Evolutionary conservation across 2,113 vertebrate species (phyloP).

Genomic region (Rhodinocichla rosea): DNA sequence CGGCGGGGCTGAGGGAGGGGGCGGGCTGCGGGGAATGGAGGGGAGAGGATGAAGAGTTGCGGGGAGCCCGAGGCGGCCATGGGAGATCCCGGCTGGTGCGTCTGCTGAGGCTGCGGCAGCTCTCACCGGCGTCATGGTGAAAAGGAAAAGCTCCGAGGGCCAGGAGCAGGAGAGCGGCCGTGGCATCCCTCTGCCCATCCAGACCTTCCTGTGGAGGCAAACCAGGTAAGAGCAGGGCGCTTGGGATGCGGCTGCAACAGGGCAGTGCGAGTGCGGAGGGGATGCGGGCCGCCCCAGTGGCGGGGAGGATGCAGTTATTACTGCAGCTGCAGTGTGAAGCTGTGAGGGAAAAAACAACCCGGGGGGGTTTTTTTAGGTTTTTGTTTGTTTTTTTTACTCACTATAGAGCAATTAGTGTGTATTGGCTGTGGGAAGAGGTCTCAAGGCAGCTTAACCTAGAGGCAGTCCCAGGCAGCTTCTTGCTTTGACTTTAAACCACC

Average conservation of each 20-base stretch:
- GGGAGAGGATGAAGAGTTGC: neutral
- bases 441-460: neutral
- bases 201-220: constrained; percentile 98
- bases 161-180: constrained; percentile 90
- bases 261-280: neutral
- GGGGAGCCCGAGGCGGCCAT: neutral
- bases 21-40: neutral
- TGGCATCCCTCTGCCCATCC: constrained; percentile 94
- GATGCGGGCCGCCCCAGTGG: neutral
- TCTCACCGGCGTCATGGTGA: constrained; percentile 85
- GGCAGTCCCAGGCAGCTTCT: neutral
- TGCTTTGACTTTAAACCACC: neutral
- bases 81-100: neutral
- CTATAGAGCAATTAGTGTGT: neutral
- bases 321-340: constrained; percentile 10
- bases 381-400: neutral
- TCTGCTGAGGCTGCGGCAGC: neutral
- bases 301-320: neutral
- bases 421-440: neutral
- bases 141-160: constrained; percentile 95
- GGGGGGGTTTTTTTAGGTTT: neutral
- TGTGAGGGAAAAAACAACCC: neutral
- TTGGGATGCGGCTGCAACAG: constrained; percentile 15
- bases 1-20: neutral
- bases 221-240: constrained; percentile 84